A percentile compares a stretch with the other conserved stretches of the same genome.
Conservation (phyloP, 2,113 vertebrate genomes). For the Crotalus helleri region DNA sequence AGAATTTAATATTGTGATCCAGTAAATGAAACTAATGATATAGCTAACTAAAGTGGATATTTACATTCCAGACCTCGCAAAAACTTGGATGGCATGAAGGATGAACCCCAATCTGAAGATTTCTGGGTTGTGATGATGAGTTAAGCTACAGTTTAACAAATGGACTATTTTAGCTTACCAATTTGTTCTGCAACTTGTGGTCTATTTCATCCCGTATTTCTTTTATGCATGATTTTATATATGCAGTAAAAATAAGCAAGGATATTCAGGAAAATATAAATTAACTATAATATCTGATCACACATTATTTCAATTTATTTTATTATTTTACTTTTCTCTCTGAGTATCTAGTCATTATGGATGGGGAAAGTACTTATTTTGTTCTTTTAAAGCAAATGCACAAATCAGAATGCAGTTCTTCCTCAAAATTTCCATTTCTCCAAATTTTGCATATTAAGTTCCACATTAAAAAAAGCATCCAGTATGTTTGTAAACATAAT, state of each 20-base stretch:
- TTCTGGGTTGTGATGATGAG: neutral
- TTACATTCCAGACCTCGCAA: neutral
- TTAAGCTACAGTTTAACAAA: neutral
- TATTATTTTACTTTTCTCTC: slow-evolving; percentile 10
- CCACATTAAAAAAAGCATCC: neutral
- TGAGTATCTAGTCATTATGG: neutral
- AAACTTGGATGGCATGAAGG: neutral
- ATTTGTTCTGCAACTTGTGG: neutral
- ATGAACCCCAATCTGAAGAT: neutral
- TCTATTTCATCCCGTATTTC: neutral
- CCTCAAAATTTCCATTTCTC: neutral
- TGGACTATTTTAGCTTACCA: neutral
- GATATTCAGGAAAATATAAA: neutral
- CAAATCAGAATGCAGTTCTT: neutral
- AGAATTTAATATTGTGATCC: neutral
- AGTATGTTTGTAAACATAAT: neutral
- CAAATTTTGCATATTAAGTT: neutral
- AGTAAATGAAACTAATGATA: neutral
- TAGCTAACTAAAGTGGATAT: neutral
- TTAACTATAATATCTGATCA: neutral
- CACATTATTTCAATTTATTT: slow-evolving; percentile 34
- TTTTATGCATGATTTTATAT: neutral
- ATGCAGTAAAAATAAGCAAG: neutral
- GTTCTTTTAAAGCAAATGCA: neutral
- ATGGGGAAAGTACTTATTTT: neutral